Evolutionary conservation across 2,797 vertebrate species (phyloP).

Genomic region (Cryptoblepharus egeriae): DNA sequence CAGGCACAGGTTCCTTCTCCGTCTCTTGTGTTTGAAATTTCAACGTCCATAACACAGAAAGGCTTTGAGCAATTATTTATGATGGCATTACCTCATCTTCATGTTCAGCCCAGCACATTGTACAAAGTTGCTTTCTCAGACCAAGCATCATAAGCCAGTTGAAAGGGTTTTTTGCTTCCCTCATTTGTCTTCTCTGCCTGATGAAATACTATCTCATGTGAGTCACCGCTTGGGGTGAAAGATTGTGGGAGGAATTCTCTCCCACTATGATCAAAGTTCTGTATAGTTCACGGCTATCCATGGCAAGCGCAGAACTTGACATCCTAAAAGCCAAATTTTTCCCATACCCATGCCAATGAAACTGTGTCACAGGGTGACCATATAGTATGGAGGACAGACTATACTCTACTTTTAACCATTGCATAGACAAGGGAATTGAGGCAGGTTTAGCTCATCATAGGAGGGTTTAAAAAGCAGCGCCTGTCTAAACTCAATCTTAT

Average conservation of each 20-base stretch:
- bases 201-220: constrained; percentile 57
- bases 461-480: too few species aligned
- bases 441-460: too few species aligned
- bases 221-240: constrained; percentile 41
- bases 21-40: constrained; percentile 53
- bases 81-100: constrained; percentile 75
- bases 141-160: constrained; percentile 53
- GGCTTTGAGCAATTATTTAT: constrained; percentile 79
- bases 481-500: too few species aligned
- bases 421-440: too few species aligned
- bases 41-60: constrained; percentile 37
- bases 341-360: too few species aligned
- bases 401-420: too few species aligned
- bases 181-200: constrained; percentile 55
- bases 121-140: constrained; percentile 64
- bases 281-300: background rate
- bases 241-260: constrained; percentile 5
- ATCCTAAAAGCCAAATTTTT: background rate
- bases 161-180: constrained; percentile 32
- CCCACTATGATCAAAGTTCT: background rate
- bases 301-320: background rate
- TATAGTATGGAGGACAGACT: too few species aligned
- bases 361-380: too few species aligned
- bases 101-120: constrained; percentile 62
- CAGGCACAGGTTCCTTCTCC: constrained; percentile 60